Percentiles rank a stretch among this genome's conserved stretches.
These are phyloP conservation scores for Drosophila ambigua DNA, from an alignment of 1,140 invertebrate genomes.

Conservation along the genomic window DNA sequence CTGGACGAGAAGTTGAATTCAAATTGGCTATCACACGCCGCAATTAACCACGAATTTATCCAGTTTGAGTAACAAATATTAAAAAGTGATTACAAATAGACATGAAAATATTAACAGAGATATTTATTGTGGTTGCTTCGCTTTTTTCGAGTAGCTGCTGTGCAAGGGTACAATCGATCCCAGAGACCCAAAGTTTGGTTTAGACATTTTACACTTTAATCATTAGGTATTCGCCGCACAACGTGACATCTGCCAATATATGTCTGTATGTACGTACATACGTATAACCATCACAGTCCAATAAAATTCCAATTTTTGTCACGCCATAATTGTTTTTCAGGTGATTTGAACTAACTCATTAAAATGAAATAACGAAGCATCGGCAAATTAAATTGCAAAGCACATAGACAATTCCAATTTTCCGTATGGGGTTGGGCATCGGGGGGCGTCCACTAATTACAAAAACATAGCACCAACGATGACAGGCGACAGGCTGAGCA, in stretches of 20 bases:
- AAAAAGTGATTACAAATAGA: too few species aligned
- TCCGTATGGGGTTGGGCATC: not conserved
- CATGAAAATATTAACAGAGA: too few species aligned
- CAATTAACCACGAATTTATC: too few species aligned
- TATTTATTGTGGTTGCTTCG: too few species aligned
- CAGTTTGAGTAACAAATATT: too few species aligned
- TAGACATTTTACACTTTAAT: not conserved
- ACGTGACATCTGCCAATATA: slow-evolving; percentile 25
- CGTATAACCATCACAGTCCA: slow-evolving; percentile 29
- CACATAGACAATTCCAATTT: slow-evolving; percentile 30
- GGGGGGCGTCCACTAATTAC: slow-evolving; percentile 33
- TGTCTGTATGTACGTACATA: not conserved
- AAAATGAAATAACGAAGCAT: slow-evolving; percentile 44
- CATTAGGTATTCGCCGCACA: slow-evolving; percentile 3
- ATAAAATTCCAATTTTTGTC: slow-evolving; percentile 32
- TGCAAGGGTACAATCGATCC: too few species aligned
- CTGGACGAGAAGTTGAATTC: too few species aligned
- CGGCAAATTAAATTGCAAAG: slow-evolving; percentile 49
- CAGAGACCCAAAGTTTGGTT: slow-evolving; percentile 4
- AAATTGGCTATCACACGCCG: too few species aligned
- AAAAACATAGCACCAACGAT: slow-evolving; percentile 36
- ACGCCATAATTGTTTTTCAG: slow-evolving; percentile 48
- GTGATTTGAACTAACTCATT: slow-evolving; percentile 46
- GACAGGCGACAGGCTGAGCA: slow-evolving; percentile 7
- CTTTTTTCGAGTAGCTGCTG: too few species aligned